These are phyloP conservation scores for Diarsia dahlii DNA, from an alignment of 2,888 invertebrate species.

Conservation along the genomic window DNA sequence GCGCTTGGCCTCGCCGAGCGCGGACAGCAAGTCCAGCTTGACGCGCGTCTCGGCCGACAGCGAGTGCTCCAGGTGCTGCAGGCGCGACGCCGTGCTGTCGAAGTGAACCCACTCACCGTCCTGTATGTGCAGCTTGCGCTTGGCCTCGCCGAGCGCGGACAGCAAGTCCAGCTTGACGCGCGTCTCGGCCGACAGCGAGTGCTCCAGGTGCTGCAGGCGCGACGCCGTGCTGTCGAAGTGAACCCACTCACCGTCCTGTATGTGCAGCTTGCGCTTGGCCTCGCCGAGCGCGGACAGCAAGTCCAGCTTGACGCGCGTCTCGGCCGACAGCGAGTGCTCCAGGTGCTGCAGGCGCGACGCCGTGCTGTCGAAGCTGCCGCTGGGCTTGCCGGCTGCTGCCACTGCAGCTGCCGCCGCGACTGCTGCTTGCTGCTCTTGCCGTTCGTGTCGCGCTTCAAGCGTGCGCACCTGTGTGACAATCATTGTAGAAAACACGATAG, in stretches of 20 bases:
- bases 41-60: conserved; percentile 99
- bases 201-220: conserved; percentile 97
- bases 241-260: conserved; percentile 88
- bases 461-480: conserved; percentile 66
- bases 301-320: conserved; percentile 99
- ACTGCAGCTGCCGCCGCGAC: conserved; percentile 24
- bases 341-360: conserved; percentile 98
- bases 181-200: conserved; percentile 98
- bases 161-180: conserved; percentile 99
- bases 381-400: conserved; percentile 36
- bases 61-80: conserved; percentile 97
- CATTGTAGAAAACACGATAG: no score
- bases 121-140: conserved; percentile 96
- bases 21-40: conserved; percentile 99
- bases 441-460: conserved; percentile 75
- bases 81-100: conserved; percentile 96
- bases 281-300: conserved; percentile 99
- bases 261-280: conserved; percentile 97
- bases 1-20: conserved; percentile 98
- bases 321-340: conserved; percentile 98
- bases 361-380: conserved; percentile 92
- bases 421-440: conserved; percentile 38
- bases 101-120: conserved; percentile 70
- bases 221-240: conserved; percentile 94
- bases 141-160: conserved; percentile 98